Evolutionary conservation across 2,113 vertebrate genomes (phyloP).

Genomic region (Oncorhynchus masou): DNA sequence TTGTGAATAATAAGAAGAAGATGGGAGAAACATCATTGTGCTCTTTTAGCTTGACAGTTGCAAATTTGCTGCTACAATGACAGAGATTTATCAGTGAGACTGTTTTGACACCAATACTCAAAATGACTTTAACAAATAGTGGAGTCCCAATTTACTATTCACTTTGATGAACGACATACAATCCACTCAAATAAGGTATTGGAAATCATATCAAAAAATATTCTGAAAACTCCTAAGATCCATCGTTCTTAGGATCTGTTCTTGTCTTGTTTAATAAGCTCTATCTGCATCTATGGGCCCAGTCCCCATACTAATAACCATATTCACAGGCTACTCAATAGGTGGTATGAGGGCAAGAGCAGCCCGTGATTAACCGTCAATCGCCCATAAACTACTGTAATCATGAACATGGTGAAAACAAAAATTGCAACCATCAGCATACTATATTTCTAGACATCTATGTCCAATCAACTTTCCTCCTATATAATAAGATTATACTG

Average conservation of each 20-base stretch:
- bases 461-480: no score
- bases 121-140: constrained; percentile 41
- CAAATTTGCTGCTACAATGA: constrained; percentile 37
- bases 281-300: no score
- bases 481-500: no score
- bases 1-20: not conserved
- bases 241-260: not conserved
- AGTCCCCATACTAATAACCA: no score
- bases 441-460: no score
- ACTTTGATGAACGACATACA: constrained; percentile 36
- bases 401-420: no score
- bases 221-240: constrained; percentile 4
- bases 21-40: not conserved
- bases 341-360: no score
- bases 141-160: constrained; percentile 23
- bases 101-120: constrained; percentile 27
- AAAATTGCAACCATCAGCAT: no score
- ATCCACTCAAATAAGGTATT: constrained; percentile 25
- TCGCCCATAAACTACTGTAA: no score
- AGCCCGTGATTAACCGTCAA: no score
- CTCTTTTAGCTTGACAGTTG: constrained; percentile 6
- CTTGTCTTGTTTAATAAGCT: not conserved
- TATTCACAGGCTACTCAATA: no score
- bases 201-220: constrained; percentile 14
- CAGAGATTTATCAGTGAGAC: constrained; percentile 38